Evolutionary conservation across 2,797 vertebrate genomes (phyloP), one percentile per base, ranked within the genome.

Genomic region (Zenarchopterus dispar): DNA sequence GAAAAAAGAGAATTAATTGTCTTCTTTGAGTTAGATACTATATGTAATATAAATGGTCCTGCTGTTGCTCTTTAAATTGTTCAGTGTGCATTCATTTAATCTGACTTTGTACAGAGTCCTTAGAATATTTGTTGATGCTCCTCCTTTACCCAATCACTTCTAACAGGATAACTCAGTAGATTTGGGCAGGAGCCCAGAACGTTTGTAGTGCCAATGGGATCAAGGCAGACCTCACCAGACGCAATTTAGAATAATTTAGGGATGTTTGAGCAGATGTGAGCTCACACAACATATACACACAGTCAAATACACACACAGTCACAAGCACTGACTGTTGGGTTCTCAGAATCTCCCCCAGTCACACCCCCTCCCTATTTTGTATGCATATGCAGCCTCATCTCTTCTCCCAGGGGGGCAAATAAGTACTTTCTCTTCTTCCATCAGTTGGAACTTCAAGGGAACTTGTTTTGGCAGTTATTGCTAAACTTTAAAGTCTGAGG

Each of bases 201-300:
- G 50, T 62, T 42, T 70, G 75, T 60, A 28, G 58, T 26, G 75
- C 77, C 73, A 6, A 28, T 44, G 81, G 69, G 77, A 81, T 26
- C 0, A n/a, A 77, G 62, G 63, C 71, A 44, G 67, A 64, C 70
- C 78, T 78, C 75, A 67, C 9, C 60, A 77, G 82, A 81, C 82
- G 65, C 57, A 55, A 62, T 88, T 70, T 82, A 60, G 78, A 62
- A 82, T 84, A 86, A 88, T 90, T 28, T 86, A 85, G 73, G 48
- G 59, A 47, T 50, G 70, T 63, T 78, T 36, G 70, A 71, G 70
- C 73, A 83, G 64, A 78, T 18, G 48, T 61, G 70, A 42, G 70
- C 77, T 82, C 52, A 18, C 70, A 70, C 18, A 6, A 54, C 10
- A 19, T 58, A 41, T 51, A 36, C 47, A 33, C 59, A 53, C 41